phyloP scores from a whole-genome alignment of 2,888 invertebrate genomes.

The Lepidocyrtinus sp. region DNA sequence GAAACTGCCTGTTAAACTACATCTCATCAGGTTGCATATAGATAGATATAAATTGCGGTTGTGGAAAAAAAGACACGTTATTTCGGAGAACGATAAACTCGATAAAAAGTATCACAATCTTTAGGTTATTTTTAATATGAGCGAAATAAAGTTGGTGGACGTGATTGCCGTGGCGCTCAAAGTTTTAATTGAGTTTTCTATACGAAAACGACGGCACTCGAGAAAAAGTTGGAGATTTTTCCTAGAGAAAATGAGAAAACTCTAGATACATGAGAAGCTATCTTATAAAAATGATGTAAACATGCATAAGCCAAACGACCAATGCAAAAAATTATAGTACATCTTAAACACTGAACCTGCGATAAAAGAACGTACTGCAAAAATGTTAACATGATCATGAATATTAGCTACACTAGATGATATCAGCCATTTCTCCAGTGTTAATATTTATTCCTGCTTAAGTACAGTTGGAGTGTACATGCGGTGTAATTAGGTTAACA shows the following conservation, averaged over 20 bases:
- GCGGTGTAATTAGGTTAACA: too few species aligned
- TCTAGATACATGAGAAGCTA: background rate
- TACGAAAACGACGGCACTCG: slow-evolving; percentile 6
- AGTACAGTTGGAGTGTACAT: too few species aligned
- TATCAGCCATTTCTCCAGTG: too few species aligned
- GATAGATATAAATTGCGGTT: too few species aligned
- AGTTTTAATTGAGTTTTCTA: slow-evolving; percentile 53
- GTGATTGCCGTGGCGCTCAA: slow-evolving; percentile 34
- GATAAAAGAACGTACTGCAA: too few species aligned
- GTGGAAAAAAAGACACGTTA: background rate
- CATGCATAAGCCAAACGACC: background rate
- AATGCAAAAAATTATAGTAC: too few species aligned
- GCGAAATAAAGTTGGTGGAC: slow-evolving; percentile 21
- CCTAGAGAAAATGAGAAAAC: background rate
- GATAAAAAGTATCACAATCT: slow-evolving; percentile 7
- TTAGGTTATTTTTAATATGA: slow-evolving; percentile 22
- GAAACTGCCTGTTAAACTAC: slow-evolving; percentile 30
- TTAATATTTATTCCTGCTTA: too few species aligned
- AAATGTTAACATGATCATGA: too few species aligned
- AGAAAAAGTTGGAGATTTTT: background rate
- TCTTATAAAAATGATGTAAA: background rate
- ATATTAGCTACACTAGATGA: too few species aligned
- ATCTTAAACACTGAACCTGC: too few species aligned
- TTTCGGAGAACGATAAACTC: background rate
- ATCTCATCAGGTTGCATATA: background rate